Evolutionary conservation across 2,888 invertebrate genomes (phyloP), one percentile per base, ranked within the genome.

Genomic region (Troglohyphantes excavatus): DNA sequence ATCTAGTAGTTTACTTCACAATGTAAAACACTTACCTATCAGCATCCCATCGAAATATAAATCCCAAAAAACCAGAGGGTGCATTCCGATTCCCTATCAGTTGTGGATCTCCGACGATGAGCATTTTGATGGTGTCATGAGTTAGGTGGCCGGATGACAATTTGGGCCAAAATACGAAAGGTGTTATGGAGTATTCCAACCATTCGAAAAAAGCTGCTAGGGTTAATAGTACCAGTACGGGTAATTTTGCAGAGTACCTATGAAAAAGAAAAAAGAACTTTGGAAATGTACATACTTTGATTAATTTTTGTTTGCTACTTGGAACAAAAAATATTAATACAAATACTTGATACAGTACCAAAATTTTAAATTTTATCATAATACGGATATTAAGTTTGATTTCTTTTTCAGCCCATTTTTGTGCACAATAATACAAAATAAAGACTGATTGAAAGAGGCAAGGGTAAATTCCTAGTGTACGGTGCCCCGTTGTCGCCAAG

Each of bases 31-130:
- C 93, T 93, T 94, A 97, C 97, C 96, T 95, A 94, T 99, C 98
- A 92, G 96, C 96, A 93, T 99, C 98, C 95, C 96, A 97, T 92
- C 96, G 95, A 43, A 96, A 95, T 46, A 98, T 93, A 75, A 95
- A 94, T 78, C 96, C 96, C 46, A 93, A 91, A 21, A 96, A 94
- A 81, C 95, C 94, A 2, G 95, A 94, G 82, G 94, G 94, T 93
- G 97, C 97, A 92, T 96, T 95, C 59, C 95, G 94, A 92, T 97
- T 96, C 0, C 98, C 99, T 92, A 98, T 95, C 90, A 99, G 95
- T 94, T 99, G 99, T 21, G 98, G 98, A 94, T 99, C 99, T 6
- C 98, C 97, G 78, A 97, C 96, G 76, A 96, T 95, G 73, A 97
- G 93, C 84, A 97, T 94, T 92, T 95, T 95, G 1, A 91, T 43